A percentile compares a stretch with the other conserved stretches of the same genome.
Evolutionary conservation across 2,888 invertebrate species (phyloP).

Genomic region (Sinelater perroti): DNA sequence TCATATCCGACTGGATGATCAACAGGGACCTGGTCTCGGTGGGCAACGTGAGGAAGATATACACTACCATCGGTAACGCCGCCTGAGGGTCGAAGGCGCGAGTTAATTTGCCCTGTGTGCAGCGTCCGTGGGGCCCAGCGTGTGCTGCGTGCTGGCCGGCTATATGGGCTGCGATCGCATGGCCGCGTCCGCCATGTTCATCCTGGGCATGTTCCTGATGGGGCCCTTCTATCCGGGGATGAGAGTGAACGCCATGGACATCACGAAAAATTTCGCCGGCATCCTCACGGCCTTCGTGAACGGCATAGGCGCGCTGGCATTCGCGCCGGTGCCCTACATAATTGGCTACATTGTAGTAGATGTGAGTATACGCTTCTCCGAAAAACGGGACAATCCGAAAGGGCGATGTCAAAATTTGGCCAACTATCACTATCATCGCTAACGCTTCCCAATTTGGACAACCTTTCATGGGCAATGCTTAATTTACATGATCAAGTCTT

Average conservation of each 20-base stretch:
- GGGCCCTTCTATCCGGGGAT: constrained; percentile 73
- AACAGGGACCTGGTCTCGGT: constrained; percentile 65
- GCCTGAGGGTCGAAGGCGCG: background rate
- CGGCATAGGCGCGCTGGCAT: constrained; percentile 67
- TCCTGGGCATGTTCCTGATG: constrained; percentile 56
- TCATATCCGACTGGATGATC: constrained; percentile 73
- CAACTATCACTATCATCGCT: no score
- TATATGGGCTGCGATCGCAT: constrained; percentile 19
- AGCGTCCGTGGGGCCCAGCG: constrained; percentile 19
- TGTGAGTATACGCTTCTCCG: constrained; percentile 30
- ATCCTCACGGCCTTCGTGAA: constrained; percentile 70
- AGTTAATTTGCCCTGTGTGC: background rate
- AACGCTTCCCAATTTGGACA: no score
- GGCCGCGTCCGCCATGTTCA: constrained; percentile 11
- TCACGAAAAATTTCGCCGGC: constrained; percentile 70
- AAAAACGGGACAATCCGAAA: no score
- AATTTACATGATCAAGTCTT: no score
- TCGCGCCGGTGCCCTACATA: constrained; percentile 65
- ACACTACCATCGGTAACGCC: constrained; percentile 74
- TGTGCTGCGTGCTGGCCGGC: constrained; percentile 6
- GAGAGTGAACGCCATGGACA: constrained; percentile 70
- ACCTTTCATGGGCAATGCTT: no score
- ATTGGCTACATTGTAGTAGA: constrained; percentile 49
- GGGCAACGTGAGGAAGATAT: constrained; percentile 68
- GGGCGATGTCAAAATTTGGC: no score